These are phyloP conservation scores for Spialia ferax DNA, from an alignment of 2,888 invertebrate genomes.

Conservation along the genomic window DNA sequence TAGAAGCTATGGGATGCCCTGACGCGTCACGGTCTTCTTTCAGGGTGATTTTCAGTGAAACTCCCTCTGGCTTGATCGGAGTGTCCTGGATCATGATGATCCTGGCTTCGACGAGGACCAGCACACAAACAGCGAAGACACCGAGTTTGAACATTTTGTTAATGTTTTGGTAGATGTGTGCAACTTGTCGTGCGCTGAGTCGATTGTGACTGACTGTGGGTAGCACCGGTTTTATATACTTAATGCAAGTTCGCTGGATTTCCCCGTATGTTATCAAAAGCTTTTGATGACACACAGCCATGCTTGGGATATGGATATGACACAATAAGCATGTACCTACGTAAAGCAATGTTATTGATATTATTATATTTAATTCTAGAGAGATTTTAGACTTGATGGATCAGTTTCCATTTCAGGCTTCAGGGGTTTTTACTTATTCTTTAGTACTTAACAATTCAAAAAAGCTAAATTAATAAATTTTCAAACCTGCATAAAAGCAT, in stretches of 20 bases:
- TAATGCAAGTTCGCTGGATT: not conserved
- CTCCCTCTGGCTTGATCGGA: constrained; percentile 15
- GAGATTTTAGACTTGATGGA: too few relatives aligned
- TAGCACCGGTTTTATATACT: not conserved
- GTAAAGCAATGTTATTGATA: too few relatives aligned
- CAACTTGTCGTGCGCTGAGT: not conserved
- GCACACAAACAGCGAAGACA: constrained; percentile 1
- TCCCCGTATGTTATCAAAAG: not conserved
- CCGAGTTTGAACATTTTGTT: constrained; percentile 10
- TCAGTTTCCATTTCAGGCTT: too few relatives aligned
- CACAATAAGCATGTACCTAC: too few relatives aligned
- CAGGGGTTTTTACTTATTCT: too few relatives aligned
- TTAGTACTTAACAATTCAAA: too few relatives aligned
- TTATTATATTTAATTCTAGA: too few relatives aligned
- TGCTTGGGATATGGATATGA: not conserved
- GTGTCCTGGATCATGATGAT: constrained; percentile 14
- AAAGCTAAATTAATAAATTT: too few relatives aligned
- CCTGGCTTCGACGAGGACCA: constrained; percentile 6
- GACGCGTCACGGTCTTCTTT: constrained; percentile 23
- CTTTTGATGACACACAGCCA: not conserved
- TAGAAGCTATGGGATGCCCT: constrained; percentile 17
- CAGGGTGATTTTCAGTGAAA: constrained; percentile 20
- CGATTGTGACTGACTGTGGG: not conserved
- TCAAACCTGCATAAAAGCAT: too few relatives aligned
- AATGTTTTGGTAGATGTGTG: not conserved